A percentile compares a stretch with the other conserved stretches of the same genome.
phyloP scores from a whole-genome alignment of 2,113 vertebrate species.

The Periophthalmodon schlosseri region DNA sequence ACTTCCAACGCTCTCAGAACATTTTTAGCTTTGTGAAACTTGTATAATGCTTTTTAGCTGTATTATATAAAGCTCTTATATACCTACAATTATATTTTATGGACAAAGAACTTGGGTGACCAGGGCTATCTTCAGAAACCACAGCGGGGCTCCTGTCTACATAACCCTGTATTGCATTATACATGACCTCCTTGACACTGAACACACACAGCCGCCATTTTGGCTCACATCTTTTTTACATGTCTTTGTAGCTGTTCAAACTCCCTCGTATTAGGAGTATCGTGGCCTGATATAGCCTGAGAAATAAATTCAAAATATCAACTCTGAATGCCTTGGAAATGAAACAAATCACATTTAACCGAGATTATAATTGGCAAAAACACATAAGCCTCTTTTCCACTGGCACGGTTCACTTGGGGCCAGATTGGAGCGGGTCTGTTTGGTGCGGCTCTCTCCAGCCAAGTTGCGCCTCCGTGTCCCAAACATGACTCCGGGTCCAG shows the following conservation, averaged over 20 bases:
- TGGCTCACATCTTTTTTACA: slow-evolving; percentile 48
- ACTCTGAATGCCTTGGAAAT: slow-evolving; percentile 24
- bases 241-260: slow-evolving; percentile 59
- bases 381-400: too few species aligned
- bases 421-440: too few species aligned
- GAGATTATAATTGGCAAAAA: too few species aligned
- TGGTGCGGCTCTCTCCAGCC: too few species aligned
- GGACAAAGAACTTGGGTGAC: slow-evolving; percentile 22
- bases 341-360: not conserved
- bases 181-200: slow-evolving; percentile 63
- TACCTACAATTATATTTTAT: not conserved
- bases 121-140: slow-evolving; percentile 26
- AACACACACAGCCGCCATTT: slow-evolving; percentile 38
- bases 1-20: not conserved
- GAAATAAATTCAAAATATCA: slow-evolving; percentile 4
- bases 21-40: not conserved
- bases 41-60: not conserved
- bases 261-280: slow-evolving; percentile 42
- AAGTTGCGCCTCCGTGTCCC: too few species aligned
- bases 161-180: slow-evolving; percentile 60
- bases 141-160: slow-evolving; percentile 47
- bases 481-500: too few species aligned
- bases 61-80: not conserved
- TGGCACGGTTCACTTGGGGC: too few species aligned
- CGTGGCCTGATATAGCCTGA: slow-evolving; percentile 43